A percentile compares a stretch with the other conserved stretches of the same genome.
Evolutionary conservation across 2,888 invertebrate genomes (phyloP).

Genomic region (Dione vanillae): DNA sequence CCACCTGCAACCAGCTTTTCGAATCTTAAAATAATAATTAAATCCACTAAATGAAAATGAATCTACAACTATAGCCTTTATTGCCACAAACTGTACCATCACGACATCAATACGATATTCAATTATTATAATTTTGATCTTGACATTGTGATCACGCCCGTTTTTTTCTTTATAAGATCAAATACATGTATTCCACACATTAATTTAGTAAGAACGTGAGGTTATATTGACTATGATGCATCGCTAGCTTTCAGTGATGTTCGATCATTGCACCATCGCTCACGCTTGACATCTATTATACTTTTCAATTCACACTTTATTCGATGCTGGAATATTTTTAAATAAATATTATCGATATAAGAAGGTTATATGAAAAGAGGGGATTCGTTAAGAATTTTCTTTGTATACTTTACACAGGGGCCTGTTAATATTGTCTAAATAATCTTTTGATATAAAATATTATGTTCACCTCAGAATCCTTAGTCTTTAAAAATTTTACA

Average conservation of each 20-base stretch:
- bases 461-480: too few relatives aligned
- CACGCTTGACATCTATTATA: slow-evolving; percentile 51
- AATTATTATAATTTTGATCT: neutral
- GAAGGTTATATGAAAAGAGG: neutral
- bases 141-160: neutral
- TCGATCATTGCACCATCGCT: slow-evolving; percentile 49
- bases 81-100: too few relatives aligned
- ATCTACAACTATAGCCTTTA: too few relatives aligned
- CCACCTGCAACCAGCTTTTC: too few relatives aligned
- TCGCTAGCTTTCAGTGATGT: slow-evolving; percentile 38
- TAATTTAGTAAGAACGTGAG: slow-evolving; percentile 40
- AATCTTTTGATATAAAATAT: neutral
- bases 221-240: slow-evolving; percentile 50
- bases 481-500: too few relatives aligned
- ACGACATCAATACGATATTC: too few relatives aligned
- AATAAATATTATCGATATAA: slow-evolving; percentile 14
- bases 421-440: neutral
- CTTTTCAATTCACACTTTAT: slow-evolving; percentile 47
- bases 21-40: too few relatives aligned
- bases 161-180: slow-evolving; percentile 1
- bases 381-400: neutral
- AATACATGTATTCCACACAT: slow-evolving; percentile 26
- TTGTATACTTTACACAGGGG: neutral
- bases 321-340: slow-evolving; percentile 34
- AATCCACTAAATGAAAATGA: too few relatives aligned